phyloP scores from a whole-genome alignment of 2,113 vertebrate genomes.

The Ophthalmolycus amberensis region DNA sequence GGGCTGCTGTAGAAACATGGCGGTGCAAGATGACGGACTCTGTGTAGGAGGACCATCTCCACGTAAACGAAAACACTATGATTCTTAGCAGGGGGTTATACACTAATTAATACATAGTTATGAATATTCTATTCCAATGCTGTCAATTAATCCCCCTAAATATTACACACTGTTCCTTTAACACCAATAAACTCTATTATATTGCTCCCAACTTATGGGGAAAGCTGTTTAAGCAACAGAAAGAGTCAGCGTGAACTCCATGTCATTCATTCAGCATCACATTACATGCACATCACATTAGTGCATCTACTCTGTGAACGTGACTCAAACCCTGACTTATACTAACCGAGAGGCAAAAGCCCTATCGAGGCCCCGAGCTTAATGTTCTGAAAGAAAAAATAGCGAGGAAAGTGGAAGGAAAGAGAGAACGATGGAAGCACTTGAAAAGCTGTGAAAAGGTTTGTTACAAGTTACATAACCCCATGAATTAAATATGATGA shows the following conservation, averaged over 20 bases:
- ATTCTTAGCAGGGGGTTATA: too few species aligned
- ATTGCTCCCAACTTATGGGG: slow-evolving; percentile 31
- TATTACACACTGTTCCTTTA: too few species aligned
- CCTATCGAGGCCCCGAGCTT: slow-evolving; percentile 34
- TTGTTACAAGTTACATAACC: slow-evolving; percentile 74
- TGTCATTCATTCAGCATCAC: slow-evolving; percentile 45
- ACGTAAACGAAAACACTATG: too few species aligned
- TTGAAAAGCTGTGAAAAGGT: slow-evolving; percentile 48
- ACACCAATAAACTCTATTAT: slow-evolving; percentile 21
- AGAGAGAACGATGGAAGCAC: slow-evolving; percentile 24
- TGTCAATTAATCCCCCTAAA: too few species aligned
- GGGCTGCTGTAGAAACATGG: too few species aligned
- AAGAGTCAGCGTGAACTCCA: slow-evolving; percentile 20
- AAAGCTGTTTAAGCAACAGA: slow-evolving; percentile 44
- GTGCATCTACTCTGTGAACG: slow-evolving; percentile 41
- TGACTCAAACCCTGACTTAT: slow-evolving; percentile 41
- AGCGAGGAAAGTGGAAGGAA: slow-evolving; percentile 17
- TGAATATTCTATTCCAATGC: too few species aligned
- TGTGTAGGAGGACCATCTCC: too few species aligned
- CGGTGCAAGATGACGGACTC: too few species aligned
- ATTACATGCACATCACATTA: slow-evolving; percentile 29
- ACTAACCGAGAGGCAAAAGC: slow-evolving; percentile 55
- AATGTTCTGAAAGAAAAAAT: slow-evolving; percentile 33
- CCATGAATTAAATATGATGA: slow-evolving; percentile 80
- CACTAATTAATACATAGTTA: too few species aligned